Conservation (phyloP, 2,888 invertebrate genomes). For the Caenorhabditis imperialis region DNA sequence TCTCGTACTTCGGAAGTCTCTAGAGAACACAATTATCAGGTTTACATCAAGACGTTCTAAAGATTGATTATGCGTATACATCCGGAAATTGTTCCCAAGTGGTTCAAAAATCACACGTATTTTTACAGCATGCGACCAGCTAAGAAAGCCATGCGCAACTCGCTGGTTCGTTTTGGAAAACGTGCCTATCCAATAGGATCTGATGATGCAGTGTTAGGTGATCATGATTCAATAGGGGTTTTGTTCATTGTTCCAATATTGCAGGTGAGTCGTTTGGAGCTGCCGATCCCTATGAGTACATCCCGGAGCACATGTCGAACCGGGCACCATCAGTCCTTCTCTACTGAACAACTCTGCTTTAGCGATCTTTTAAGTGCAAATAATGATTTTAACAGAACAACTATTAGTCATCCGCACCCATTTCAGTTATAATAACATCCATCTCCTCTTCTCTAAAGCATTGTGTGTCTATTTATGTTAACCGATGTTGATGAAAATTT, state of each 20-base stretch:
- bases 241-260: slow-evolving; percentile 1
- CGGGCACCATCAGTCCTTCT: slow-evolving; percentile 34
- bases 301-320: slow-evolving; percentile 46
- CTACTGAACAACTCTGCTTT: slow-evolving; percentile 32
- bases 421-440: not conserved
- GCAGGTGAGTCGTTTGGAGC: slow-evolving; percentile 54
- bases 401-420: not conserved
- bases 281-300: slow-evolving; percentile 46
- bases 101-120: slow-evolving; percentile 1
- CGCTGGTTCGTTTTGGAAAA: slow-evolving; percentile 75
- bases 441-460: not conserved
- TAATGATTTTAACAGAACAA: not conserved
- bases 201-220: slow-evolving; percentile 43
- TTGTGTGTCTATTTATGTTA: not conserved
- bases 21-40: not conserved
- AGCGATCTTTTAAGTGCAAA: slow-evolving; percentile 20
- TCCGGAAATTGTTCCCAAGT: not conserved
- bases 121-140: slow-evolving; percentile 66
- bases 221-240: not conserved
- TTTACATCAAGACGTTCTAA: slow-evolving; percentile 12
- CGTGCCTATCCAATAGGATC: slow-evolving; percentile 52
- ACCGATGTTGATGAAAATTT: slow-evolving; percentile 1
- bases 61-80: slow-evolving; percentile 2
- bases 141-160: slow-evolving; percentile 76
- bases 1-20: slow-evolving; percentile 6